phyloP scores from a whole-genome alignment of 2,113 vertebrate genomes.

The Mustela nigripes region DNA sequence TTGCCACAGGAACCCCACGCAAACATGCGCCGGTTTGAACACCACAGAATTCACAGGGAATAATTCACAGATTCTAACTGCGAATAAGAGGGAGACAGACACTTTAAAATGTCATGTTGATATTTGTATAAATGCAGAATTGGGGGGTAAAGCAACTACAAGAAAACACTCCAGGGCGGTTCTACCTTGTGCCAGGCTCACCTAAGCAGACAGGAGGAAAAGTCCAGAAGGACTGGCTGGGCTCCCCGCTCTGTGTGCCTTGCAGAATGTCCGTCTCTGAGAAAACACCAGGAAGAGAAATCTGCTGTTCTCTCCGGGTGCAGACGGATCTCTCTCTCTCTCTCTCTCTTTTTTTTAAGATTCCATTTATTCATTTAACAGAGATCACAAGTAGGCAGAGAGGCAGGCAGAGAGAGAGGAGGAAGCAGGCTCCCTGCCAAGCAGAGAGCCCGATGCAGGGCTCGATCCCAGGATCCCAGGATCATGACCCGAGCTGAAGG shows the following conservation, averaged over 20 bases:
- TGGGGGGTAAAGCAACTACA: background rate
- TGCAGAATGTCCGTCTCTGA: background rate
- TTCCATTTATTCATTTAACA: too few relatives aligned
- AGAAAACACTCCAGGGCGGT: background rate
- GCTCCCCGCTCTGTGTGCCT: background rate
- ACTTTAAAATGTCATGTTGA: background rate
- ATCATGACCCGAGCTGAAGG: too few relatives aligned
- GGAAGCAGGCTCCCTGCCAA: too few relatives aligned
- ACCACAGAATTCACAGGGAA: background rate
- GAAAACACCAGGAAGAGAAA: background rate
- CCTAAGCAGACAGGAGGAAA: background rate
- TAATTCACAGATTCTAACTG: background rate
- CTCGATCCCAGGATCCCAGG: too few relatives aligned
- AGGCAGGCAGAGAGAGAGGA: too few relatives aligned
- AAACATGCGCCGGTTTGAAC: accelerated
- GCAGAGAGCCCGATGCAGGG: too few relatives aligned
- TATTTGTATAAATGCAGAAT: background rate
- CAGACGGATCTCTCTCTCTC: background rate
- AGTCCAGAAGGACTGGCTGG: background rate
- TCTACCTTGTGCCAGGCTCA: background rate
- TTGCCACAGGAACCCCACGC: background rate
- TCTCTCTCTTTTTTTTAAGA: too few relatives aligned
- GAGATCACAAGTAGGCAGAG: too few relatives aligned
- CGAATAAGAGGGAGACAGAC: background rate
- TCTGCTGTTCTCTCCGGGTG: background rate